These are phyloP conservation scores for Paedocypris micromegethes DNA, from an alignment of 2,797 vertebrate species.

Conservation along the genomic window DNA sequence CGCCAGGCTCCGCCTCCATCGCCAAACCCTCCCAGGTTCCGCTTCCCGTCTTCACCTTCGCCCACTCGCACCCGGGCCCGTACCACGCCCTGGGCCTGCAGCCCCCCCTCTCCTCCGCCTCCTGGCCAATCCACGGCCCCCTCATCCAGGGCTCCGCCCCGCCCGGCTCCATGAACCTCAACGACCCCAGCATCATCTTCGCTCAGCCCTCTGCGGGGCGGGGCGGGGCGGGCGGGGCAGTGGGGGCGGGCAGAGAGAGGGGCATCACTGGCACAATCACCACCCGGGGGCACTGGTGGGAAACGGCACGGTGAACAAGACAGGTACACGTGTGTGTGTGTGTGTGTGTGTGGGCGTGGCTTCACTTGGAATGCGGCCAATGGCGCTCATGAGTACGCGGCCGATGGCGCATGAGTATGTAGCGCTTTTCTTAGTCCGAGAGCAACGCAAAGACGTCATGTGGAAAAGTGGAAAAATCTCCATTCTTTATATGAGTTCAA, in stretches of 20 bases:
- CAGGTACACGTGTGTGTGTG: constrained; percentile 73
- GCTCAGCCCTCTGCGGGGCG: constrained; percentile 89
- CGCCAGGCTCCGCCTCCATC: no score
- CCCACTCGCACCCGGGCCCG: constrained; percentile 80
- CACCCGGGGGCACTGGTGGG: constrained; percentile 84
- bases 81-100: constrained; percentile 84
- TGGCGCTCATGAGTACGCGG: no score
- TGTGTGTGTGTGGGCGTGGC: not conserved
- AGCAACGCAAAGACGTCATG: no score
- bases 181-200: constrained; percentile 98
- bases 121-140: constrained; percentile 89
- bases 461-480: no score
- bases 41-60: constrained; percentile 84
- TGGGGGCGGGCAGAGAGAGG: constrained; percentile 77
- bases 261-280: constrained; percentile 88
- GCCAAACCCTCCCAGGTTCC: constrained; percentile 67
- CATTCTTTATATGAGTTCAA: no score
- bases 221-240: constrained; percentile 71
- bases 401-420: no score
- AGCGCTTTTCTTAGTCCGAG: no score
- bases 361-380: no score
- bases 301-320: constrained; percentile 86
- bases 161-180: constrained; percentile 81
- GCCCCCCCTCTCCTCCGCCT: constrained; percentile 70
- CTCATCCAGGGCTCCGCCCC: constrained; percentile 68